Evolutionary conservation across 2,797 vertebrate species (phyloP).

Genomic region (Mormyrops boulengeri): DNA sequence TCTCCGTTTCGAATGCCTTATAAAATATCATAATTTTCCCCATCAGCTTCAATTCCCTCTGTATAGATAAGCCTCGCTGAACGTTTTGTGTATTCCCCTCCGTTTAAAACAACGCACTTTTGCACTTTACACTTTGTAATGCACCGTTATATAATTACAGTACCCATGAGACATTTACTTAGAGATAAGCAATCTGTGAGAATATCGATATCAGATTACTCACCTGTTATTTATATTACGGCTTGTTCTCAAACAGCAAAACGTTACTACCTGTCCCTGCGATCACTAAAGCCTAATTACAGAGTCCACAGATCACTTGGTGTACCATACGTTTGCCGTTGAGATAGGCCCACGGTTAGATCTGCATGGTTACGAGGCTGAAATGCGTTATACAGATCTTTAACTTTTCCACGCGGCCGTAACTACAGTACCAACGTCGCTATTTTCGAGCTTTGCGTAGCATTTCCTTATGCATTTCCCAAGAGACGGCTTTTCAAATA

Average conservation of each 20-base stretch:
- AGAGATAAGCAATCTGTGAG: not conserved
- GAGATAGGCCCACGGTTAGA: not conserved
- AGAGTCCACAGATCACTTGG: not conserved
- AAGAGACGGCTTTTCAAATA: not conserved
- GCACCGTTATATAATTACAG: not conserved
- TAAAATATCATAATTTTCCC: not conserved
- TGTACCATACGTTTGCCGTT: not conserved
- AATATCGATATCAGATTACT: not conserved
- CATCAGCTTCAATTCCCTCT: not conserved
- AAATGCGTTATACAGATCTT: not conserved
- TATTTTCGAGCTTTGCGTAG: not conserved
- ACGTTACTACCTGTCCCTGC: not conserved
- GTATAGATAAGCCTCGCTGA: not conserved
- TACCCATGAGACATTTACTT: not conserved
- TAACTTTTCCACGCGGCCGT: not conserved
- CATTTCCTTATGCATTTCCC: not conserved
- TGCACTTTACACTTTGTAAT: not conserved
- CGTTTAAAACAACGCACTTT: not conserved
- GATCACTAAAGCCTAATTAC: not conserved
- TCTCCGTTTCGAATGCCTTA: not conserved
- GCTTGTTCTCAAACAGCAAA: not conserved
- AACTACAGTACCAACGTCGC: not conserved
- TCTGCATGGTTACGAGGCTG: not conserved
- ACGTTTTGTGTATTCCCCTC: not conserved
- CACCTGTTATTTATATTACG: not conserved